Percentiles rank a stretch among this genome's conserved stretches.
Evolutionary conservation across 2,888 invertebrate species (phyloP).

Genomic region (Brachylomia viminalis): DNA sequence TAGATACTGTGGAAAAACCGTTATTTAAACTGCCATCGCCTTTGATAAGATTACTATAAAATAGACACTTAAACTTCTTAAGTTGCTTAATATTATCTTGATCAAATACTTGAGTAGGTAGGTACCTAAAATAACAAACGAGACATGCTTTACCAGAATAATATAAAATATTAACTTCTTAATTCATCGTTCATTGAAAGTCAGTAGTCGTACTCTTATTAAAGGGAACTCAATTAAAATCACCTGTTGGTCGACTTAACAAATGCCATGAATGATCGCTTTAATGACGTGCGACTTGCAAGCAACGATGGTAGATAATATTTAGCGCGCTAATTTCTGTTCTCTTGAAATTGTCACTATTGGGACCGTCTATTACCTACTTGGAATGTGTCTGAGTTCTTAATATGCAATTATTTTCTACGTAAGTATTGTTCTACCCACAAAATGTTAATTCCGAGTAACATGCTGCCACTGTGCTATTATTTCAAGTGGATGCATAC

Average conservation of each 20-base stretch:
- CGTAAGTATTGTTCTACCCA: background rate
- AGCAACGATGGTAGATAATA: conserved; percentile 61
- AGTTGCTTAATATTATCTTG: conserved; percentile 21
- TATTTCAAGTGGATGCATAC: background rate
- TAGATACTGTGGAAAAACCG: conserved; percentile 21
- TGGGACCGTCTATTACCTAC: background rate
- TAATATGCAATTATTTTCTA: background rate
- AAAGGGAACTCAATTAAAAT: conserved; percentile 81
- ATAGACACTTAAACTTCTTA: background rate
- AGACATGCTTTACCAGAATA: conserved; percentile 19
- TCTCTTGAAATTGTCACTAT: conserved; percentile 22
- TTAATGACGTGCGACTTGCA: conserved; percentile 85
- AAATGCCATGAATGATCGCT: conserved; percentile 80
- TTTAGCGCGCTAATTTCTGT: conserved; percentile 40
- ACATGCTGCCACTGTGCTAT: background rate
- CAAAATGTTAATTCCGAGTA: background rate
- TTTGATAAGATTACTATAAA: conserved; percentile 11
- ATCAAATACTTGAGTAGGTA: conserved; percentile 11
- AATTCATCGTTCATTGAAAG: conserved; percentile 66
- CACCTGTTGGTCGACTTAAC: conserved; percentile 76
- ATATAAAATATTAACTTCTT: conserved; percentile 66
- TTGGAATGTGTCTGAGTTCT: background rate
- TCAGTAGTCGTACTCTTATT: conserved; percentile 60
- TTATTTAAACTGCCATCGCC: conserved; percentile 10
- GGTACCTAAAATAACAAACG: conserved; percentile 19